These are phyloP conservation scores for Takifugu flavidus DNA, from an alignment of 2,113 vertebrate genomes.

Conservation along the genomic window DNA sequence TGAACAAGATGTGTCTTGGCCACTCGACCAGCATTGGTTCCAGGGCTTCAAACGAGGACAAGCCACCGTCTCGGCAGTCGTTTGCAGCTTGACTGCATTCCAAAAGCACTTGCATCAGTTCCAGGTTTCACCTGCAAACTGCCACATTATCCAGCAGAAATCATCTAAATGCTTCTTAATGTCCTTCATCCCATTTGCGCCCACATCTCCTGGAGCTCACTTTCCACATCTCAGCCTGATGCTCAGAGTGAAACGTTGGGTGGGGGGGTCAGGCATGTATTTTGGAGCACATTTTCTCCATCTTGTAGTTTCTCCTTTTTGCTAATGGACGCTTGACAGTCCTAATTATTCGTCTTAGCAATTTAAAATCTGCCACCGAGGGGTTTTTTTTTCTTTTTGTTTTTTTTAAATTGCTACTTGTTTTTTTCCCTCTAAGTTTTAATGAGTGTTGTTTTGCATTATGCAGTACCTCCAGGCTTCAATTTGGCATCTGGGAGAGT, in stretches of 20 bases:
- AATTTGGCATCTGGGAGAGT: conserved; percentile 67
- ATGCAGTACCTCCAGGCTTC: conserved; percentile 63
- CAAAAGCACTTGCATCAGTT: neutral
- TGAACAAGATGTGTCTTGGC: no score
- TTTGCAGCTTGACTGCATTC: neutral
- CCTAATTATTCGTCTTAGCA: conserved; percentile 56
- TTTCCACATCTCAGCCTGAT: conserved; percentile 5
- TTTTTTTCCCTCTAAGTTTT: conserved; percentile 50
- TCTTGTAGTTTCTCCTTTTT: conserved; percentile 39
- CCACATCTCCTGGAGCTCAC: neutral
- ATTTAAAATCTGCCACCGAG: conserved; percentile 40
- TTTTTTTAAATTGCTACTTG: conserved; percentile 55
- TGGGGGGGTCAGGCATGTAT: conserved; percentile 24
- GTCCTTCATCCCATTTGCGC: neutral
- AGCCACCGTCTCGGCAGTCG: no score
- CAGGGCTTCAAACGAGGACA: no score
- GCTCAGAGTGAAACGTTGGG: conserved; percentile 21
- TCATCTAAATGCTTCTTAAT: conserved; percentile 2
- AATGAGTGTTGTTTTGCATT: conserved; percentile 71
- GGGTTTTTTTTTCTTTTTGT: conserved; percentile 40
- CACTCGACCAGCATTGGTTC: no score
- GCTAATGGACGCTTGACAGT: conserved; percentile 56
- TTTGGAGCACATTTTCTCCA: conserved; percentile 34
- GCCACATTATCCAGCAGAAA: neutral
- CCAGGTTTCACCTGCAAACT: neutral